Base-by-base conservation (phyloP, 2,113 vertebrate species). In the Procapra przewalskii region DNA sequence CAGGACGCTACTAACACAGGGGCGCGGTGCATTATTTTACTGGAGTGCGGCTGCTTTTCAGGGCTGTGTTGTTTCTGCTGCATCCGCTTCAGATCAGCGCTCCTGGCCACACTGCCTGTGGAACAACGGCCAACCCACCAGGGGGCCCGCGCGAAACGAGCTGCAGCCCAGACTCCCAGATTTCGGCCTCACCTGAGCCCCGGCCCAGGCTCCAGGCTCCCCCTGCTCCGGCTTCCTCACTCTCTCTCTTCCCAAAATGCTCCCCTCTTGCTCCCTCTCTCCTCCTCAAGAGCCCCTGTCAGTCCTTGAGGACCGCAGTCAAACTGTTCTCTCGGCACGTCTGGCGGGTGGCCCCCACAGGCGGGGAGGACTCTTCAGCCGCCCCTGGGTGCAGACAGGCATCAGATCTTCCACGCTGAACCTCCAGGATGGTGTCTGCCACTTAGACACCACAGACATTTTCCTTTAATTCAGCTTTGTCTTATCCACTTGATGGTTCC, bases 1-100 rank as follows among this genome's bases (percentile, higher is more conserved):
- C 43, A 71, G n/a, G 21, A 1, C 0, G 1, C 0, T 40, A 36
- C 11, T 40, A 6, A 25, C 19, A 75, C 0, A 1, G 11, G 3
- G 19, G 36, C 3, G 5, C 3, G 23, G 21, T 12, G n/a, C 6
- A 0, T 40, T 3, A 25, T 25, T 13, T 6, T 12, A 3, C 2
- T 14, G 71, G 71, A 13, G 21, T 43, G 11, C 25, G 19, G 21
- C 7, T 43, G 21, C 71, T 25, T 25, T 25, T 2, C 71, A 23
- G 36, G 23, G 21, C 19, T 12, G 21, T 1, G 21, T 6, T 40
- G 21, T 25, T 75, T 25, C 36, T 43, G 21, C 36, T 1, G 21
- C 36, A 21, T 29, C 27, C 31, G 54, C n/a, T 43, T 57, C n/a
- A 29, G 15, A 43, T 57, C 8, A 1, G 36, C 14, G 27, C 54